phyloP scores from a whole-genome alignment of 1,140 invertebrate species.

The Sinella curviseta region DNA sequence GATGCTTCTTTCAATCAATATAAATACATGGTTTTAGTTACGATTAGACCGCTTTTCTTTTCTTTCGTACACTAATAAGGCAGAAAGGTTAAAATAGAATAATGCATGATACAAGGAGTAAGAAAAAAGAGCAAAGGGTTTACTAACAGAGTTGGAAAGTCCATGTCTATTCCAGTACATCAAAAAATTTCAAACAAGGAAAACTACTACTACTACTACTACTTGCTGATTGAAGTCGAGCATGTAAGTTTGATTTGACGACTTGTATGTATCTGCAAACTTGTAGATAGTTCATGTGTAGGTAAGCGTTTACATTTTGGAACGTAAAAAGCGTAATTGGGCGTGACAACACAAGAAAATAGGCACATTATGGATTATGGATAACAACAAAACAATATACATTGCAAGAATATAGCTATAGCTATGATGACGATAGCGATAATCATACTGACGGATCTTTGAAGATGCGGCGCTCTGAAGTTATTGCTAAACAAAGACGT shows the following conservation, averaged over 20 bases:
- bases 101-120: neutral
- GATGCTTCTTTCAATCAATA: constrained; percentile 16
- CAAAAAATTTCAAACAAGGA: neutral
- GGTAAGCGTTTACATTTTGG: neutral
- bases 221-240: neutral
- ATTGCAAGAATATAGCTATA: too few relatives aligned
- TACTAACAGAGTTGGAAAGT: neutral
- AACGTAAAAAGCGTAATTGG: neutral
- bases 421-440: neutral
- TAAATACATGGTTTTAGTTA: neutral
- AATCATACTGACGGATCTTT: neutral
- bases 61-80: neutral
- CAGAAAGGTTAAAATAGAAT: neutral
- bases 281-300: neutral
- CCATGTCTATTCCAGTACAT: neutral
- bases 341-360: neutral
- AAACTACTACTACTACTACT: neutral
- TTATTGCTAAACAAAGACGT: neutral
- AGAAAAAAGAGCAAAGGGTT: neutral
- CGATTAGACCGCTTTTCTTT: neutral
- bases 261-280: neutral
- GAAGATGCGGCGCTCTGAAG: neutral
- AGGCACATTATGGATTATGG: neutral
- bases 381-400: too few relatives aligned
- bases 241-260: neutral